These are phyloP conservation scores for Phrixothrix hirtus DNA, from an alignment of 2,888 invertebrate genomes.

Conservation along the genomic window DNA sequence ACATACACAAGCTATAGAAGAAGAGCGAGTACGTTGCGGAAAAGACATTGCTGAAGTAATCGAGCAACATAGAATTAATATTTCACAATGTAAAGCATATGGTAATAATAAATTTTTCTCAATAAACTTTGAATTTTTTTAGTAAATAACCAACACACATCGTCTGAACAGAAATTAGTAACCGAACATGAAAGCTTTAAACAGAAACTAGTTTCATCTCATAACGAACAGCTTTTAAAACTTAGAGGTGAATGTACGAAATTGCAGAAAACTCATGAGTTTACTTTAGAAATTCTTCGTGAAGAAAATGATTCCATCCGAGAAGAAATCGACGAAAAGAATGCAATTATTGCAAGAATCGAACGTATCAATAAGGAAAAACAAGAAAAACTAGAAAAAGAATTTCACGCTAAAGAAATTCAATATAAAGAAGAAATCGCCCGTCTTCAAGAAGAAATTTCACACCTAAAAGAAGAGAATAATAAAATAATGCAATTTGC, in stretches of 20 bases:
- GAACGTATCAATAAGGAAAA: slow-evolving; percentile 41
- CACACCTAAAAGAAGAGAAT: slow-evolving; percentile 48
- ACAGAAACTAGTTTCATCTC: slow-evolving; percentile 39
- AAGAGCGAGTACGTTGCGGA: slow-evolving; percentile 46
- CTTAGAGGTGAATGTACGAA: slow-evolving; percentile 48
- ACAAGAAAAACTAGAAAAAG: slow-evolving; percentile 45
- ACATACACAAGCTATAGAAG: slow-evolving; percentile 49
- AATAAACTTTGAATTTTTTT: slow-evolving; percentile 39
- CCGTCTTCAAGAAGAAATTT: slow-evolving; percentile 42
- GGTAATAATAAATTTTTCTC: no score
- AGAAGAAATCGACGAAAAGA: slow-evolving; percentile 53
- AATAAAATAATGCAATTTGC: slow-evolving; percentile 44
- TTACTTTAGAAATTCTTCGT: slow-evolving; percentile 51
- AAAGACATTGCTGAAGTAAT: slow-evolving; percentile 47
- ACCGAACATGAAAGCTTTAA: slow-evolving; percentile 43
- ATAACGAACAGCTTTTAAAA: slow-evolving; percentile 47
- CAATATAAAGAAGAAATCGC: slow-evolving; percentile 42
- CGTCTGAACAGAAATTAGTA: slow-evolving; percentile 44
- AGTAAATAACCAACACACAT: slow-evolving; percentile 51
- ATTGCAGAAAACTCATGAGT: slow-evolving; percentile 51
- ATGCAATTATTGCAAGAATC: slow-evolving; percentile 40
- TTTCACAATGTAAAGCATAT: slow-evolving; percentile 47
- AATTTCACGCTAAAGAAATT: slow-evolving; percentile 47
- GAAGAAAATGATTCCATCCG: slow-evolving; percentile 55
- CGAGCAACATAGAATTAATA: slow-evolving; percentile 44